These are phyloP conservation scores for Drosophila atripex DNA, from an alignment of 2,888 invertebrate genomes.

Conservation along the genomic window DNA sequence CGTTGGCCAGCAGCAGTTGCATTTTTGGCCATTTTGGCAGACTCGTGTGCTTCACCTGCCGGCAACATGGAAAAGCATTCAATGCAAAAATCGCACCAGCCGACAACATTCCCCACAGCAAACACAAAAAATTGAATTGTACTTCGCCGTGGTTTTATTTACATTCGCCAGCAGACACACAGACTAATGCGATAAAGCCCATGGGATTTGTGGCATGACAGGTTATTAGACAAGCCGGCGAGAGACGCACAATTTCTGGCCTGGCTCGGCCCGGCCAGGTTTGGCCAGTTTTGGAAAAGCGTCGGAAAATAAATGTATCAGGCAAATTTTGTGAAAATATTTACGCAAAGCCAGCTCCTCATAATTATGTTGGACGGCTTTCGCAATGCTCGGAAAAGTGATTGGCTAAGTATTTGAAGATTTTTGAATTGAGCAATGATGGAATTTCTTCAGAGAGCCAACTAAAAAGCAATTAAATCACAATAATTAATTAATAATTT, in stretches of 20 bases:
- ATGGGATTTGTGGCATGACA: constrained; percentile 80
- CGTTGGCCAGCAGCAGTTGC: constrained; percentile 29
- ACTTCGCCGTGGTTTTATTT: constrained; percentile 66
- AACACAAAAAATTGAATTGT: constrained; percentile 66
- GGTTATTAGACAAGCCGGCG: constrained; percentile 81
- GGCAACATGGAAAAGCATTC: constrained; percentile 69
- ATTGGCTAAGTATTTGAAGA: constrained; percentile 6
- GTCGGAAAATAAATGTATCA: constrained; percentile 51
- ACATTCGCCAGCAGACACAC: constrained; percentile 53
- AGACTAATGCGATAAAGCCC: constrained; percentile 31
- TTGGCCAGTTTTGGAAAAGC: constrained; percentile 32
- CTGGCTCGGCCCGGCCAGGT: constrained; percentile 64
- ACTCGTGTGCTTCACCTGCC: constrained; percentile 67
- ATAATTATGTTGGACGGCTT: constrained; percentile 44
- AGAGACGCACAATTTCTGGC: constrained; percentile 71
- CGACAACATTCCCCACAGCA: constrained; percentile 65
- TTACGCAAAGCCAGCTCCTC: constrained; percentile 40
- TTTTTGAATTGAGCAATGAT: not conserved
- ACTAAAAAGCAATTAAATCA: not conserved
- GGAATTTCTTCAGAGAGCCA: constrained; percentile 8
- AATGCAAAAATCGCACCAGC: constrained; percentile 63
- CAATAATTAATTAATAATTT: no score
- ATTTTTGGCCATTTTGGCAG: constrained; percentile 29
- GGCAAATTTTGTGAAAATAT: constrained; percentile 51
- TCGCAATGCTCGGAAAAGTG: constrained; percentile 9